Percentiles rank a stretch among this genome's conserved stretches.
Conservation (phyloP, 2,888 invertebrate species). For the Watsonalla cultraria region DNA sequence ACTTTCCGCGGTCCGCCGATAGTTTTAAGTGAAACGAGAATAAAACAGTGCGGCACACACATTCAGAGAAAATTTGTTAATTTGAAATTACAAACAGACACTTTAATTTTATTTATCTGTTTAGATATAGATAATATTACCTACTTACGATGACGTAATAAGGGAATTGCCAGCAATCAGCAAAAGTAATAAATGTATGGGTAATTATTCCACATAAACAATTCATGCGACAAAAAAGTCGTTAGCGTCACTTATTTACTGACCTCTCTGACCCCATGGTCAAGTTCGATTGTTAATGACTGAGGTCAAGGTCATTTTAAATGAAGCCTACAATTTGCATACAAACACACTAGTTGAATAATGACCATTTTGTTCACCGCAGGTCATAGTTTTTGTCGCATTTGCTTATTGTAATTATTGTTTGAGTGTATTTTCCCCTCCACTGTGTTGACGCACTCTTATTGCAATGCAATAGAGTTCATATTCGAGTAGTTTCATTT, state of each 20-base stretch:
- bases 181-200: not conserved
- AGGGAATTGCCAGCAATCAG: conserved; percentile 12
- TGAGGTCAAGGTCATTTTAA: conserved; percentile 50
- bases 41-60: no score
- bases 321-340: conserved; percentile 57
- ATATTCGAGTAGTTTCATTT: not conserved
- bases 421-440: conserved; percentile 1
- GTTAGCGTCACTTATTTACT: conserved; percentile 28
- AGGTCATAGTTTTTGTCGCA: conserved; percentile 58
- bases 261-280: conserved; percentile 56
- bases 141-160: conserved; percentile 4
- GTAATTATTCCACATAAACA: not conserved
- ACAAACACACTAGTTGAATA: conserved; percentile 56
- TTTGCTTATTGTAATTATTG: conserved; percentile 11
- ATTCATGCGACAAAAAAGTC: conserved; percentile 32
- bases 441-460: not conserved
- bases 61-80: no score
- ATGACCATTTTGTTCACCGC: conserved; percentile 49
- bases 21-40: no score
- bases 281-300: conserved; percentile 69
- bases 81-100: no score
- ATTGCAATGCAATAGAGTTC: not conserved
- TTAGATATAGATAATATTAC: no score
- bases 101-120: no score
- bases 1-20: no score